phyloP scores from a whole-genome alignment of 1,140 invertebrate species.

The Drosophila setifemur region DNA sequence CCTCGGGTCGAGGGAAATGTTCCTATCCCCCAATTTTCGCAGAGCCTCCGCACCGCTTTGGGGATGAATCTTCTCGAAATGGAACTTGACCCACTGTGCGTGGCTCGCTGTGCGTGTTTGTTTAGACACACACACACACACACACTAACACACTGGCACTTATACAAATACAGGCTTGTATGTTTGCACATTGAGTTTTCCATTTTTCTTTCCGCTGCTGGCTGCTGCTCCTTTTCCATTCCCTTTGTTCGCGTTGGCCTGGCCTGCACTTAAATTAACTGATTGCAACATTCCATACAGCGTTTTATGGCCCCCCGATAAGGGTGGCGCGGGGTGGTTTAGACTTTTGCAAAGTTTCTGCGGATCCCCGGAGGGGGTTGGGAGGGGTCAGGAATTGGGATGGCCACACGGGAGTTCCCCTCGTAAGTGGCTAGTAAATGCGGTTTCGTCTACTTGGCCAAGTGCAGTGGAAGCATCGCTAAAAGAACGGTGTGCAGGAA shows the following conservation, averaged over 20 bases:
- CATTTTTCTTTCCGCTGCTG: conserved; percentile 53
- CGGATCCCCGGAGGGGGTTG: conserved; percentile 2
- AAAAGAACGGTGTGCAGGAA: background rate
- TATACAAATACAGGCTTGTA: conserved; percentile 18
- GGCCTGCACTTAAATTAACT: conserved; percentile 79
- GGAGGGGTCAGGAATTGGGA: background rate
- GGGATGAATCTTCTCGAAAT: conserved; percentile 35
- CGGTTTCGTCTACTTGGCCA: conserved; percentile 39
- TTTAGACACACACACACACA: conserved; percentile 48
- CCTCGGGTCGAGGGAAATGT: conserved; percentile 54
- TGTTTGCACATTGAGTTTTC: conserved; percentile 75
- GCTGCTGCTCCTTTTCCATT: conserved; percentile 12
- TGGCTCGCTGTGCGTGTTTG: conserved; percentile 64
- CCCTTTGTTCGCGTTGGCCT: conserved; percentile 44
- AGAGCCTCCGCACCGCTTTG: conserved; percentile 13
- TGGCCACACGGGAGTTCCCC: conserved; percentile 60
- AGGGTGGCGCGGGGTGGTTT: conserved; percentile 2
- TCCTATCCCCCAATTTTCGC: background rate
- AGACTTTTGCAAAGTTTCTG: conserved; percentile 54
- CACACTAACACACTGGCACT: background rate
- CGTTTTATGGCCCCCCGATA: conserved; percentile 63
- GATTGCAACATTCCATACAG: conserved; percentile 79
- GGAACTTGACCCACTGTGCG: conserved; percentile 48
- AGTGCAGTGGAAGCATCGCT: background rate
- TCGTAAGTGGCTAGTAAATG: conserved; percentile 73